Evolutionary conservation across 2,113 vertebrate genomes (phyloP).

Genomic region (Struthidea cinerea): DNA sequence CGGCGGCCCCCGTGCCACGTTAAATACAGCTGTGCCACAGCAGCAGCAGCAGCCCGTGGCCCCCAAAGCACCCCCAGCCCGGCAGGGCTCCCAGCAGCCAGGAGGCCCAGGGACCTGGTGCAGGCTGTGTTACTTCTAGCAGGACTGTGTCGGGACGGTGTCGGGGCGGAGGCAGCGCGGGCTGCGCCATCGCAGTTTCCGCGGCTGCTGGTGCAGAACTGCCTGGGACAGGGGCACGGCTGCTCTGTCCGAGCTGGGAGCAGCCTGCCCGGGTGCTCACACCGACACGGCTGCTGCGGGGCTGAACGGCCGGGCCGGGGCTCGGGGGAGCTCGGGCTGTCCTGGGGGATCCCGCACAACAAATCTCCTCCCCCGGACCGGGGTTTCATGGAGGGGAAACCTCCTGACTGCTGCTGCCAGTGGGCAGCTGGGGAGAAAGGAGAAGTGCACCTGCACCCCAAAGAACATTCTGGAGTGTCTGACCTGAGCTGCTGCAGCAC

Average conservation of each 20-base stretch:
- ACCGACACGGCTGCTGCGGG: not conserved
- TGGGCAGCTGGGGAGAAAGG: not conserved
- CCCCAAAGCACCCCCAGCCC: not conserved
- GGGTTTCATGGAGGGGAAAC: not conserved
- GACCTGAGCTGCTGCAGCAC: not conserved
- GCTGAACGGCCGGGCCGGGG: too few species aligned
- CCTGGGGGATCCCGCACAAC: not conserved
- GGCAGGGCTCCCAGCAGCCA: accelerated
- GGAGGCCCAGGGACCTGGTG: not conserved
- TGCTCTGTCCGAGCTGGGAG: slow-evolving; percentile 52
- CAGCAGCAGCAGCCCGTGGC: not conserved
- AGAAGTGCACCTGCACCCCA: not conserved
- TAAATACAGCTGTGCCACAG: too few species aligned
- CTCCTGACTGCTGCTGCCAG: not conserved
- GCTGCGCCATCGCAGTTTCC: slow-evolving; percentile 50
- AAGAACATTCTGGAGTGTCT: not conserved
- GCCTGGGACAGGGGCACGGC: slow-evolving; percentile 56
- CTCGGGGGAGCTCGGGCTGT: not conserved
- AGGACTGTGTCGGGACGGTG: slow-evolving; percentile 20
- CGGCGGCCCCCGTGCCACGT: not conserved
- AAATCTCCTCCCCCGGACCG: not conserved
- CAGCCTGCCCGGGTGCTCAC: slow-evolving; percentile 60
- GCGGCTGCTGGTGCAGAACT: slow-evolving; percentile 66
- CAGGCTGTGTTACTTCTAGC: slow-evolving; percentile 40
- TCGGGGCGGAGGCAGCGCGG: slow-evolving; percentile 15